Evolutionary conservation across 2,113 vertebrate species (phyloP).

Genomic region (Porphyrio hochstetteri): DNA sequence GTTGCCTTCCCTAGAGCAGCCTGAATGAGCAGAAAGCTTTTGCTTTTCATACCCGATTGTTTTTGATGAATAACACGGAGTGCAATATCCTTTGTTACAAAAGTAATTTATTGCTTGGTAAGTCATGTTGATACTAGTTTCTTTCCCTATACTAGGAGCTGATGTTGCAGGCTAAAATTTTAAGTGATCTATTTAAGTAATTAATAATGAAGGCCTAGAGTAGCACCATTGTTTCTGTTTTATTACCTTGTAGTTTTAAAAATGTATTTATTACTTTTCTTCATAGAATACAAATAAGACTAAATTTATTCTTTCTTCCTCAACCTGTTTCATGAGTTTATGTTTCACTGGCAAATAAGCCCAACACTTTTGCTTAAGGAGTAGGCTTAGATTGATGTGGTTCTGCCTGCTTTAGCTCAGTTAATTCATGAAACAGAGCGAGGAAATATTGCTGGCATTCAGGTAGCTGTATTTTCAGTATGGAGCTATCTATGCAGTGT

Average conservation of each 20-base stretch:
- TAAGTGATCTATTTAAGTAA: background rate
- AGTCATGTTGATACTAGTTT: background rate
- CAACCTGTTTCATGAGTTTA: background rate
- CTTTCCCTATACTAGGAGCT: background rate
- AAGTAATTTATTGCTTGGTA: background rate
- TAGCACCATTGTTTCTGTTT: background rate
- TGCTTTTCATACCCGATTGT: background rate
- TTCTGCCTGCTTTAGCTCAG: conserved; percentile 40
- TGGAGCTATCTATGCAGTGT: background rate
- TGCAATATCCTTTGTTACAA: background rate
- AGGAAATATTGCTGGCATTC: conserved; percentile 34
- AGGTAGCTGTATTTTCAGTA: conserved; percentile 28
- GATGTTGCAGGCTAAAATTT: background rate
- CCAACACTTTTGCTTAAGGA: background rate
- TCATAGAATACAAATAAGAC: background rate
- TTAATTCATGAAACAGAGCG: conserved; percentile 2
- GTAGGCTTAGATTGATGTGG: background rate
- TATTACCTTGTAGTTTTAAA: background rate
- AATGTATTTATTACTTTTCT: conserved; percentile 1
- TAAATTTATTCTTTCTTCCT: background rate
- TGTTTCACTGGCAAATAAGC: background rate
- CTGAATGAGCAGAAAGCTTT: conserved; percentile 12
- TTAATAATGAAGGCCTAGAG: background rate
- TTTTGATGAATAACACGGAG: background rate
- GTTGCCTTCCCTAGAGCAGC: background rate